These are phyloP conservation scores for Mungos mungo DNA, from an alignment of 2,113 vertebrate genomes.

Conservation along the genomic window DNA sequence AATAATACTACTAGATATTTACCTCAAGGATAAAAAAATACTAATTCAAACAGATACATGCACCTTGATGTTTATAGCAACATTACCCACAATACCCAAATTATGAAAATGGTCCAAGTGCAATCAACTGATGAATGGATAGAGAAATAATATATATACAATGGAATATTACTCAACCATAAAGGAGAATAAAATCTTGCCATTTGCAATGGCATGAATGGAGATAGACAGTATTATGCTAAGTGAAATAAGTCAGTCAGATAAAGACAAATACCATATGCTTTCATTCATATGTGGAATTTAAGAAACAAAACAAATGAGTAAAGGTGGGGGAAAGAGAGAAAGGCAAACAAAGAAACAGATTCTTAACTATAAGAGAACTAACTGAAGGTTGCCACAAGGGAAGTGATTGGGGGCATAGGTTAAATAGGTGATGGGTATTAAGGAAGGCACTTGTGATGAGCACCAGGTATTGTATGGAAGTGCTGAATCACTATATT, in stretches of 20 bases:
- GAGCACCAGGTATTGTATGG: background rate
- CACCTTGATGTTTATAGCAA: background rate
- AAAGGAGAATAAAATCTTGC: background rate
- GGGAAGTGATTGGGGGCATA: background rate
- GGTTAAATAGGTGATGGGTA: background rate
- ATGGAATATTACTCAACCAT: background rate
- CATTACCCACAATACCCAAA: background rate
- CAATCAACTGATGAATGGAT: background rate
- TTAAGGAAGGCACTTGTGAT: background rate
- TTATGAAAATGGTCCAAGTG: background rate
- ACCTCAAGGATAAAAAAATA: background rate
- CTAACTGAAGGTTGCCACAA: background rate
- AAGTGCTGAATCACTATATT: background rate
- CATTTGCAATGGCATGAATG: background rate
- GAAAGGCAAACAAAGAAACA: background rate
- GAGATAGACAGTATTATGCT: background rate
- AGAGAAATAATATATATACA: background rate
- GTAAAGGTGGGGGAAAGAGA: background rate
- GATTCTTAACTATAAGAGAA: background rate
- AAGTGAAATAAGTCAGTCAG: background rate
- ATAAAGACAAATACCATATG: background rate
- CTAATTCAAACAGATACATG: background rate
- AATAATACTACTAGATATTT: background rate
- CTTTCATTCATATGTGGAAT: background rate
- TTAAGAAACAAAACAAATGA: background rate